Conservation (phyloP, 2,888 invertebrate species). For the Chrysomela aeneicollis region DNA sequence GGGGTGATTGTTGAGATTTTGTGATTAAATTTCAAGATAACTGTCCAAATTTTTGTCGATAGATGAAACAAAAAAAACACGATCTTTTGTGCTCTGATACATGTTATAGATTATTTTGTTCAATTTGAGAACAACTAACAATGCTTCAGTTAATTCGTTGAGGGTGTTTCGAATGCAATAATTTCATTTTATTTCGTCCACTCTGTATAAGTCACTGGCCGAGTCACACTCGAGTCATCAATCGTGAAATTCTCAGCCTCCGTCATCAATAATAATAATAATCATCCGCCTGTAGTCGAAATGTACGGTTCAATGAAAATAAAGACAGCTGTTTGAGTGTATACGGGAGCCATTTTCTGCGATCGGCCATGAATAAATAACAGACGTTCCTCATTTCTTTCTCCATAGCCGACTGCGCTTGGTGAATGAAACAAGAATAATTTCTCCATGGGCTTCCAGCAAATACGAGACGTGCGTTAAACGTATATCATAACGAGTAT, state of each 20-base stretch:
- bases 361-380: not conserved
- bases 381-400: conserved; percentile 1
- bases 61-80: too few species aligned
- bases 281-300: conserved; percentile 14
- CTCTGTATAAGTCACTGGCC: too few species aligned
- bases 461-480: not conserved
- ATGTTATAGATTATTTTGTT: too few species aligned
- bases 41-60: too few species aligned
- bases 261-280: conserved; percentile 1
- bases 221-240: not conserved
- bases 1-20: too few species aligned
- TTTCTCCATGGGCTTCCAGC: not conserved
- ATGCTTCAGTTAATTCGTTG: too few species aligned
- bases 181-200: too few species aligned
- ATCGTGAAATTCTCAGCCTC: not conserved
- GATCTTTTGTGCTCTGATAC: too few species aligned
- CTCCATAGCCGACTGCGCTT: not conserved
- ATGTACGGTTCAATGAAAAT: conserved; percentile 21
- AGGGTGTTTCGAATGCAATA: too few species aligned
- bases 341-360: conserved; percentile 6
- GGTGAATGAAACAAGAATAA: not conserved
- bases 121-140: too few species aligned
- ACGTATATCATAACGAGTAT: too few species aligned
- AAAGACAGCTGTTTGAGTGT: conserved; percentile 22
- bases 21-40: too few species aligned